Base-by-base conservation (phyloP, 1,140 invertebrate species). In the Mycetomoellerius zeteki region DNA sequence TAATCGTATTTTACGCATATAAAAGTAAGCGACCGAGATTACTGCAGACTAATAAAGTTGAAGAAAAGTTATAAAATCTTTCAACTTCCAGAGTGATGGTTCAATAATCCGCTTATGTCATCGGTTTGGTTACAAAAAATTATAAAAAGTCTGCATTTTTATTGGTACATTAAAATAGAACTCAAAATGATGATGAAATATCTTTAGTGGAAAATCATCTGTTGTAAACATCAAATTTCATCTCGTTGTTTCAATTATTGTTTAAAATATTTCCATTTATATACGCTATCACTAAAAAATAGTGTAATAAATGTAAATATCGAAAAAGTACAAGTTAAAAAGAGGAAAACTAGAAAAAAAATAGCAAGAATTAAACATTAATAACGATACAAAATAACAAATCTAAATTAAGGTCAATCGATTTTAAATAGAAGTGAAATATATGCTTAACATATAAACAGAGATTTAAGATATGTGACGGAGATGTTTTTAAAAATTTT, bases 61-160 rank as follows among this genome's bases (percentile, higher is more conserved):
- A 24, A 47, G 21, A 47, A 82, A 82, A 60, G 37, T 82, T 58
- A 60, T 73, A 82, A 82, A 54, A 82, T n/a, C 24, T 58, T 8
- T 71, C 64, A 21, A 82, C 65, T 73, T 82, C 2, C 14, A 60
- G 33, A 43, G 24, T 43, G 33, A 82, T 60, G 67, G 54, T 24
- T 73, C 19, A 54, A 82, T 82, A 82, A 82, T 82, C 80, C 80
- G 80, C 80, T 82, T 82, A 82, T 82, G 67, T 82, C 54, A 47
- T 47, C 67, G 7, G 12, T 56, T 80, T 30, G 24, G 33, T 72
- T 43, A 37, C 12, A 82, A 82, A 82, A 82, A 80, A 16, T 14
- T 19, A 24, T 47, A 54, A 60, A 33, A 62, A 33, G 7, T 73
- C 24, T 14, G 16, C 50, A 33, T 81, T 47, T 81, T 82, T 72